A percentile compares a stretch with the other conserved stretches of the same genome.
phyloP scores from a whole-genome alignment of 92 coral and sea anemone species.

The Bergia sp. region DNA sequence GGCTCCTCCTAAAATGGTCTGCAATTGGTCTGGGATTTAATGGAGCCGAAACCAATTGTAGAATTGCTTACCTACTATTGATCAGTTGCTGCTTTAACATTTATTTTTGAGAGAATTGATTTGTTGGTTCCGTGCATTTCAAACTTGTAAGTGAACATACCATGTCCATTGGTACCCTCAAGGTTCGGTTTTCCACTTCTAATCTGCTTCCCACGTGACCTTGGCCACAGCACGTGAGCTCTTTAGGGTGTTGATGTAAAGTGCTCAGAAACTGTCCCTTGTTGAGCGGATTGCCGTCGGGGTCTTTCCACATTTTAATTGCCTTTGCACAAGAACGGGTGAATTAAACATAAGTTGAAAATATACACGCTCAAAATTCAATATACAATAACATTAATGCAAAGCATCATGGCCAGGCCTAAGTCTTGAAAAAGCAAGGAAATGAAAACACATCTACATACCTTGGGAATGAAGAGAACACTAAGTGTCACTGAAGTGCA shows the following conservation, averaged over 20 bases:
- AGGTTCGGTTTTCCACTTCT: constrained; percentile 29
- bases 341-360: not conserved
- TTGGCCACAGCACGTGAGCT: not conserved
- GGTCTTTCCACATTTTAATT: constrained; percentile 81
- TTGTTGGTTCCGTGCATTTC: too few species aligned
- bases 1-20: too few species aligned
- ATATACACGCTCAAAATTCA: not conserved
- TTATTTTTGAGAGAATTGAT: too few species aligned
- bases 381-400: too few species aligned
- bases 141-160: not conserved
- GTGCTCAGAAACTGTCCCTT: constrained; percentile 33
- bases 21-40: too few species aligned
- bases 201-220: not conserved
- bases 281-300: constrained; percentile 76
- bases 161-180: constrained; percentile 5
- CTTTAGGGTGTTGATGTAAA: constrained; percentile 20
- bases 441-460: constrained; percentile 4
- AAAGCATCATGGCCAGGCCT: too few species aligned
- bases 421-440: too few species aligned
- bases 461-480: constrained; percentile 87
- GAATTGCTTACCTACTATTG: too few species aligned
- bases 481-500: constrained; percentile 84
- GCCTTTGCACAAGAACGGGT: constrained; percentile 44
- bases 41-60: too few species aligned
- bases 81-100: too few species aligned